Evolutionary conservation across 1,140 invertebrate genomes (phyloP).

Genomic region (Caenorhabditis briggsae): DNA sequence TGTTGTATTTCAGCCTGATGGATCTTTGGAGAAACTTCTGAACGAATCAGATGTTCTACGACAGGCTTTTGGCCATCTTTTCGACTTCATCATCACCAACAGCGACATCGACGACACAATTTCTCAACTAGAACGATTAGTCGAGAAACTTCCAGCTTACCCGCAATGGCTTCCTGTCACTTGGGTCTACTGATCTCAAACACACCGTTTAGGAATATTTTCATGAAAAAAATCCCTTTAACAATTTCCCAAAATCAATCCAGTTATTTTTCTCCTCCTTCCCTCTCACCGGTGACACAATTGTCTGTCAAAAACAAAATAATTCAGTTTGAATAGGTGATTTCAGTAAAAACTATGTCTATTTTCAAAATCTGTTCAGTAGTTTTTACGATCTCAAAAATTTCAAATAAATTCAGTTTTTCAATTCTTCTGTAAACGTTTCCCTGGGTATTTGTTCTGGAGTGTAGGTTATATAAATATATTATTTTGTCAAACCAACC

Average conservation of each 20-base stretch:
- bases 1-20: slow-evolving; percentile 86
- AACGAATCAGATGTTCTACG: slow-evolving; percentile 95
- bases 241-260: not conserved
- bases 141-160: slow-evolving; percentile 76
- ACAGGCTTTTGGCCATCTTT: slow-evolving; percentile 96
- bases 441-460: slow-evolving; percentile 14
- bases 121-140: slow-evolving; percentile 84
- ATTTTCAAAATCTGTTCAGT: not conserved
- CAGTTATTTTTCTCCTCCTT: slow-evolving; percentile 14
- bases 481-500: not conserved
- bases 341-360: slow-evolving; percentile 44
- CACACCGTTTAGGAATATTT: not conserved
- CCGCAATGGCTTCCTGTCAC: slow-evolving; percentile 78
- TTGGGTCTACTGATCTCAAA: slow-evolving; percentile 72
- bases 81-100: slow-evolving; percentile 97
- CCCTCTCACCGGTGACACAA: not conserved
- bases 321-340: slow-evolving; percentile 38
- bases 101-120: slow-evolving; percentile 99
- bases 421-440: not conserved
- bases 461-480: slow-evolving; percentile 27
- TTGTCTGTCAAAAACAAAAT: not conserved
- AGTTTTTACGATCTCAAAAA: slow-evolving; percentile 50
- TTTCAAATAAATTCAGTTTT: not conserved
- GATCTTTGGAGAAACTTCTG: slow-evolving; percentile 92
- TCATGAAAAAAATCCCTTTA: not conserved